These are phyloP conservation scores for Acromyrmex heyeri DNA, from an alignment of 1,140 invertebrate species.

Conservation along the genomic window DNA sequence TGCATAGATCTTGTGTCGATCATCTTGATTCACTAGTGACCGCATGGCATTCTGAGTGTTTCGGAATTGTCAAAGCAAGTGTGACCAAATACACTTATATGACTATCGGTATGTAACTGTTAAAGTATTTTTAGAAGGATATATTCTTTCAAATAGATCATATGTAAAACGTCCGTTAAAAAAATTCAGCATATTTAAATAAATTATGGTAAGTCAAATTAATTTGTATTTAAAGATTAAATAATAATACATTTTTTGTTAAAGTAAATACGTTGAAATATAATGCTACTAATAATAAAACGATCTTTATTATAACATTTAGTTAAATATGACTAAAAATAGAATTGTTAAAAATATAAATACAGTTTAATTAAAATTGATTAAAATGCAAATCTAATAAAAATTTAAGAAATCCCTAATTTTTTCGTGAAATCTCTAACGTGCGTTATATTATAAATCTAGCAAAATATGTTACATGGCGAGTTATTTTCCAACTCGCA, in stretches of 20 bases:
- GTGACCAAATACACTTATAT: conserved; percentile 35
- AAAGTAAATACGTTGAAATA: background rate
- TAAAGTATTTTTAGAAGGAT: background rate
- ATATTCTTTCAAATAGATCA: background rate
- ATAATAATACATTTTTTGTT: background rate
- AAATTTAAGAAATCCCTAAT: background rate
- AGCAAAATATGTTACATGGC: background rate
- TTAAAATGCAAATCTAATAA: background rate
- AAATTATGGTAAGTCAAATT: background rate
- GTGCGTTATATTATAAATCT: background rate
- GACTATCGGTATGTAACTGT: background rate
- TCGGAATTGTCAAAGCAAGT: conserved; percentile 66
- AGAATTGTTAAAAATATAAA: background rate
- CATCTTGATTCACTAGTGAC: conserved; percentile 68
- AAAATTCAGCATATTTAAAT: conserved; percentile 4
- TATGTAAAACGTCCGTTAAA: background rate
- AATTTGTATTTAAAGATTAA: background rate
- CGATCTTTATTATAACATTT: background rate
- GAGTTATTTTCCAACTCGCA: background rate
- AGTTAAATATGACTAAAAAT: background rate
- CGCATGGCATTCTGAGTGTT: conserved; percentile 54
- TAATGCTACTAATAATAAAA: background rate
- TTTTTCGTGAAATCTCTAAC: background rate
- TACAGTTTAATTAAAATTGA: background rate
- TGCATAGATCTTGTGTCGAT: conserved; percentile 66